Conservation (phyloP, 2,888 invertebrate species). For the Apamea sordens region DNA sequence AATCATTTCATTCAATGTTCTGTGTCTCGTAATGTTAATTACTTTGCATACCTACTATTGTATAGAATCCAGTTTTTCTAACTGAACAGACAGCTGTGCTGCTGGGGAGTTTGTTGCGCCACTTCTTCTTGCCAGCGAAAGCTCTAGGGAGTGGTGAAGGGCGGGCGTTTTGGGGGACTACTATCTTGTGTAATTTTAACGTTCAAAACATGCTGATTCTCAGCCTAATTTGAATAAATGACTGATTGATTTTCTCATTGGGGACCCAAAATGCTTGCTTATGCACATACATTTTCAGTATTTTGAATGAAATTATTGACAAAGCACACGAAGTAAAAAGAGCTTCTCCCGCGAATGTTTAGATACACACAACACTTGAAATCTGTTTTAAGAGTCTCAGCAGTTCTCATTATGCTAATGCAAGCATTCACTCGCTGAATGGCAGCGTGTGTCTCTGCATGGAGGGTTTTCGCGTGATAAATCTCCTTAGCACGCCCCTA, state of each 20-base stretch:
- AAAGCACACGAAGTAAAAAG: slow-evolving; percentile 5
- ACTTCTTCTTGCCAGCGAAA: neutral
- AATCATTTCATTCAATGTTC: no score
- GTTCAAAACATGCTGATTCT: neutral
- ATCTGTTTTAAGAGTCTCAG: slow-evolving; percentile 74
- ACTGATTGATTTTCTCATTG: neutral
- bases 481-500: slow-evolving; percentile 68
- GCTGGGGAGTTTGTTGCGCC: neutral
- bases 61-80: no score
- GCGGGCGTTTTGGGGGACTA: neutral
- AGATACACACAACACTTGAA: slow-evolving; percentile 69
- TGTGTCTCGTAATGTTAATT: no score
- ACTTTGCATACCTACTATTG: no score
- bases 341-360: slow-evolving; percentile 35
- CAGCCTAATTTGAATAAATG: neutral
- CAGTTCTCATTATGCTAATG: slow-evolving; percentile 82
- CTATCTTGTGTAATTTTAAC: neutral
- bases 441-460: slow-evolving; percentile 59
- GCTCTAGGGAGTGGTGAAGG: neutral
- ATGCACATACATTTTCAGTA: neutral
- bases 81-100: neutral
- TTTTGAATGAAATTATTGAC: neutral
- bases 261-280: neutral
- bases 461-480: slow-evolving; percentile 71
- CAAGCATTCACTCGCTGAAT: slow-evolving; percentile 74